phyloP scores from a whole-genome alignment of 30 jellyfish, hydroid and myxozoan species.

The Hydra vulgaris region DNA sequence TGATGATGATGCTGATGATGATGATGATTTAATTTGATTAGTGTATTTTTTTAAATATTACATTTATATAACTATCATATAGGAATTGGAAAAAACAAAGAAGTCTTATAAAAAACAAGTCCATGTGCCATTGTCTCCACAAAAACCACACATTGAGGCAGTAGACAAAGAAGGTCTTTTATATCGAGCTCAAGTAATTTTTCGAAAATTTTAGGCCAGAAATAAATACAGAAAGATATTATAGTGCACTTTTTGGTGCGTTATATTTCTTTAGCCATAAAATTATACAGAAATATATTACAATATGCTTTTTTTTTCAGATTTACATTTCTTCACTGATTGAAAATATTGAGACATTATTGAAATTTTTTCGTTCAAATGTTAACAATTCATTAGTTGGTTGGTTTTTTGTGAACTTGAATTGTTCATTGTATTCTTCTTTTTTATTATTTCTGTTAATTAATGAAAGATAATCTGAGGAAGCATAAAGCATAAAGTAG shows the following conservation, averaged over 20 bases:
- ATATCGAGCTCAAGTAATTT: slow-evolving; percentile 10
- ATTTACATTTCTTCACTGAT: slow-evolving; percentile 4
- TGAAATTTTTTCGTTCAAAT: slow-evolving; percentile 12
- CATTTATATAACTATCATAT: no score
- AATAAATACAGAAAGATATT: no score
- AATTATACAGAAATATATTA: no score
- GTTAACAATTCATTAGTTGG: background rate
- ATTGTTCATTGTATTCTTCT: background rate
- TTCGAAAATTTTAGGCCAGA: no score
- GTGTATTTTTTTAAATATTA: no score
- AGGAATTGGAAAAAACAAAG: slow-evolving; percentile 27
- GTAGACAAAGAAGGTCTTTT: slow-evolving; percentile 23
- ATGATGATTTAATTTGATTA: no score
- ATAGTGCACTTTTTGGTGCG: no score
- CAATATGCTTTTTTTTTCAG: background rate
- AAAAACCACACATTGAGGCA: slow-evolving; percentile 22
- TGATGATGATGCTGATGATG: no score
- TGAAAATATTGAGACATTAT: slow-evolving; percentile 15
- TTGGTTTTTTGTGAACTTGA: slow-evolving; percentile 13
- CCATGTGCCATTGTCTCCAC: background rate
- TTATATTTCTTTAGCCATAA: no score
- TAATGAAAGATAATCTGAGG: no score
- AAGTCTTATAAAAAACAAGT: background rate
- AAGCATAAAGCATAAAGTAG: no score
- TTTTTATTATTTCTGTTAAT: no score